Evolutionary conservation across 2,888 invertebrate genomes (phyloP), one percentile per base, ranked within the genome.

Genomic region (Thymelicus acteon): DNA sequence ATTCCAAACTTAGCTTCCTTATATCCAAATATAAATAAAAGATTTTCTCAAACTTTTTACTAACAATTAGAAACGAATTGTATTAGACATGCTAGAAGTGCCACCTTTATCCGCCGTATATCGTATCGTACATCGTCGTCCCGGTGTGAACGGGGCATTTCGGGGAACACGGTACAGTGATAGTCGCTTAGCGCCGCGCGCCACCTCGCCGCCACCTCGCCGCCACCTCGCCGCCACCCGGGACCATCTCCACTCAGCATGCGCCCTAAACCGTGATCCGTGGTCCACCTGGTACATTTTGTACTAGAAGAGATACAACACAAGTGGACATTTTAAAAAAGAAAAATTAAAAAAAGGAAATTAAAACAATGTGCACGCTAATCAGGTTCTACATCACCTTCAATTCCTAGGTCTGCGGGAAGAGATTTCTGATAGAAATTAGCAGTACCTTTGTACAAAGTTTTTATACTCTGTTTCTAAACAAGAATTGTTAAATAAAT

Each of bases 91-190:
- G 40, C 7, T 40, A 40, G 15, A 13, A 62, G 47, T 81, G 73
- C 85, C 31, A 31, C 31, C 31, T 31, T 31, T 3, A 3, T 5
- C 31, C 31, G 3, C 31, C 88, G 61, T 49, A 8, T 49, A 12
- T n/a, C 77, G 76, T 89, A 88, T 40, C 86, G 79, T 54, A 72
- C 31, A 69, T 44, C 24, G 74, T 75, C 73, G 6, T 71, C 72
- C 75, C 85, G 81, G 12, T n/a, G 13, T 73, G 72, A 24, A 58
- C 76, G 80, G 40, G 8, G 80, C 82, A 83, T 85, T 92, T 92
- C 92, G 78, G 66, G 82, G 92, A 92, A 92, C 85, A 86, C 84
- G 86, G 85, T 89, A 92, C 92, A 92, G 82, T 90, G 92, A 87
- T 91, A 86, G 87, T 92, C 92, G 91, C 91, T 92, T 91, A 91